Evolutionary conservation across 2,113 vertebrate species (phyloP).

Genomic region (Saccopteryx leptura): DNA sequence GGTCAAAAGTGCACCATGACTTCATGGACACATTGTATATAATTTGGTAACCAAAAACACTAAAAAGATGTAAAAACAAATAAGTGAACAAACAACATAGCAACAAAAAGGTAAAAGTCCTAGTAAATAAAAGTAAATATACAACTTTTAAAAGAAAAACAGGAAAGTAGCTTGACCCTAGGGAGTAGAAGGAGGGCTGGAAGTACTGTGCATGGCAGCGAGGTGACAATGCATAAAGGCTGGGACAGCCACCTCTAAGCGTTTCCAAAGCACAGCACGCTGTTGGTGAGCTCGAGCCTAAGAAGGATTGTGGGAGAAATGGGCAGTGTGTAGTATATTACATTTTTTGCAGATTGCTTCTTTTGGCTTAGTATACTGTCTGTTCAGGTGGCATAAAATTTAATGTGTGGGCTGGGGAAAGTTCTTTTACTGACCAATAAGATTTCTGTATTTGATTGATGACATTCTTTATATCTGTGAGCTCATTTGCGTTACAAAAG

Average conservation of each 20-base stretch:
- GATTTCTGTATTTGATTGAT: constrained; percentile 19
- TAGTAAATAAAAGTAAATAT: not conserved
- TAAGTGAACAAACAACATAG: not conserved
- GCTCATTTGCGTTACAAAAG: constrained; percentile 39
- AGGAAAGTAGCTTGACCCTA: not conserved
- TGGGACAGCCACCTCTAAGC: not conserved
- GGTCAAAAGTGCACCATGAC: too few relatives aligned
- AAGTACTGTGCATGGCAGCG: not conserved
- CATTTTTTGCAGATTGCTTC: not conserved
- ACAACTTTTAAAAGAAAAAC: not conserved
- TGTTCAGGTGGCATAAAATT: not conserved
- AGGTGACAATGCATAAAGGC: not conserved
- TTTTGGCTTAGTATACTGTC: not conserved
- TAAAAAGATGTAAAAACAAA: not conserved
- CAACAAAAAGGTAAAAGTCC: not conserved
- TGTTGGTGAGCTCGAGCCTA: not conserved
- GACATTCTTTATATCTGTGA: not conserved
- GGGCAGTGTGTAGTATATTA: too few relatives aligned
- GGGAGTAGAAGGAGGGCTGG: not conserved
- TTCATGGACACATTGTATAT: not conserved
- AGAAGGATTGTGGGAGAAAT: not conserved
- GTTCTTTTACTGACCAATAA: not conserved
- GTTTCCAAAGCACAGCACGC: not conserved
- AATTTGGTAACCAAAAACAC: not conserved
- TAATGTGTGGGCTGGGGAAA: not conserved